phyloP scores from a whole-genome alignment of 1,140 invertebrate genomes.

The Piezodorus guildinii region DNA sequence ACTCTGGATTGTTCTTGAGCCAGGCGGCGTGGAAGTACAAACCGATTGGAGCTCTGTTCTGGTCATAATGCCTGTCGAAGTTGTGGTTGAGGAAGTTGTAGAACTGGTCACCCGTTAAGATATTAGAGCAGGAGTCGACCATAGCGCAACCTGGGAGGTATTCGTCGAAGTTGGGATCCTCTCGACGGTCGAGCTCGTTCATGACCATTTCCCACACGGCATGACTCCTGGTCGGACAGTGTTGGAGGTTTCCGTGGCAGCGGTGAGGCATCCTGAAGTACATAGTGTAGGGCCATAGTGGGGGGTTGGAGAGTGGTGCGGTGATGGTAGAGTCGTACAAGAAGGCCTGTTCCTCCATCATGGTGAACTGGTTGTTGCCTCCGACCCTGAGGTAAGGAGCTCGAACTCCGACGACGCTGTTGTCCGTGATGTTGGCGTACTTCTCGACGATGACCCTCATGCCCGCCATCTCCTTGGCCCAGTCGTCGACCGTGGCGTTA shows the following conservation, averaged over 20 bases:
- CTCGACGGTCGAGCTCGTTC: conserved; percentile 85
- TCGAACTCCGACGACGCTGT: conserved; percentile 85
- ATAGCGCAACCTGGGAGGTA: conserved; percentile 87
- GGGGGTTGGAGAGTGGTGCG: conserved; percentile 79
- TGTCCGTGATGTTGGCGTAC: conserved; percentile 84
- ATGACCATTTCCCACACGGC: conserved; percentile 98
- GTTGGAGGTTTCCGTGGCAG: conserved; percentile 86
- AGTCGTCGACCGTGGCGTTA: conserved; percentile 82
- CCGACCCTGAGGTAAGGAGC: conserved; percentile 87
- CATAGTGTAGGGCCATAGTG: conserved; percentile 94
- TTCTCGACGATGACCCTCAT: conserved; percentile 87
- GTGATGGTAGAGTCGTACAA: conserved; percentile 92
- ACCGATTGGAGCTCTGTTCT: conserved; percentile 84
- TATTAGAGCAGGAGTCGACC: conserved; percentile 93
- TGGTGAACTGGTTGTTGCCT: conserved; percentile 92
- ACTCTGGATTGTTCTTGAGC: conserved; percentile 90
- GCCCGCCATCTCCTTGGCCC: conserved; percentile 94
- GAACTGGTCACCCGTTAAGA: conserved; percentile 84
- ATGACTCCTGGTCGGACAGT: conserved; percentile 81
- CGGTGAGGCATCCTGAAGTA: conserved; percentile 93
- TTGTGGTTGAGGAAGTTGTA: conserved; percentile 94
- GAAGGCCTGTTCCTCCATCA: conserved; percentile 96
- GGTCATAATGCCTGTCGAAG: conserved; percentile 87
- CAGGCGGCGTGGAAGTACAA: conserved; percentile 93
- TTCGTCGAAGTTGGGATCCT: conserved; percentile 83